Base-by-base conservation (phyloP, 2,888 invertebrate species). In the Cosmia pyralina region DNA sequence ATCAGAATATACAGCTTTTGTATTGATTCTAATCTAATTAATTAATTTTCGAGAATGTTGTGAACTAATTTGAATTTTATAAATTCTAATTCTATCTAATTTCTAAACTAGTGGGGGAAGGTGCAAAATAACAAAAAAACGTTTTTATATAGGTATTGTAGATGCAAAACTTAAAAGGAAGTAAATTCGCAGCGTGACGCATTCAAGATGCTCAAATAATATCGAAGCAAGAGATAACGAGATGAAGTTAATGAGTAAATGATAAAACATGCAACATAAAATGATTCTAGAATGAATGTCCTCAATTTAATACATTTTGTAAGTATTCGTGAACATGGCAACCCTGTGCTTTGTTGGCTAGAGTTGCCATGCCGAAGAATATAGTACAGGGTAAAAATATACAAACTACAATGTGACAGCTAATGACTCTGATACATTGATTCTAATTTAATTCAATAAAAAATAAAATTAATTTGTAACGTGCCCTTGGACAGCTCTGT, bases 251-350 rank as follows among this genome's bases (percentile, higher is more conserved):
- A 90, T 91, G 89, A 86, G 52, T 81, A 91, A 93, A 93, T 83
- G 86, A 94, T 90, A 89, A 88, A 88, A 93, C 95, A 94, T 95
- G 95, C 95, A 95, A 95, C 91, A 90, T 88, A 94, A 93, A 88
- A 92, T 90, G 91, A 87, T 89, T 84, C 85, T 91, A 89, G 89
- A 92, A 92, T 92, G 89, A 90, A 79, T 84, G 89, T 90, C 91
- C 92, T 90, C 89, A 91, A 92, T 92, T 92, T 90, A 92, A 92
- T 77, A 72, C 69, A 78, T 77, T 65, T 66, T 53, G 53, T 28
- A 28, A 28, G 28, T 52, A 84, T 53, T 66, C 52, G 41, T 69
- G 57, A 78, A 60, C 60, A 50, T 84, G 44, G 38, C 76, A 75
- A 57, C 53, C 46, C 70, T 17, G n/a, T 7, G 34, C 50, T n/a